These are phyloP conservation scores for Mus spretus DNA, from an alignment of 2,797 vertebrate species.

Conservation along the genomic window DNA sequence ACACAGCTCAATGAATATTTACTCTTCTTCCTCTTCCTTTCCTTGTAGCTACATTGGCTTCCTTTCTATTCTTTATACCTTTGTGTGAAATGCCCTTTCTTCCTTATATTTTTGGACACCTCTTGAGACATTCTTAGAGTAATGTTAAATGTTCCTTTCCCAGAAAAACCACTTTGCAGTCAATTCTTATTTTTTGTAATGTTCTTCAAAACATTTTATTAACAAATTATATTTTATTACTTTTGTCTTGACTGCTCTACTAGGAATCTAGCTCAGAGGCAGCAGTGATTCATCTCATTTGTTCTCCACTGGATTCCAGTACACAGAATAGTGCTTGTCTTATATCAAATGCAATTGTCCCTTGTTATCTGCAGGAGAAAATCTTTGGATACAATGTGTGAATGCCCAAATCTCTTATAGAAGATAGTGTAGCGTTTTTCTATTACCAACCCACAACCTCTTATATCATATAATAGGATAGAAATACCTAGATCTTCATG, in stretches of 20 bases:
- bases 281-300: constrained; percentile 5
- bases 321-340: constrained; percentile 11
- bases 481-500: not conserved
- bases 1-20: not conserved
- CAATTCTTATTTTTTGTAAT: constrained; percentile 38
- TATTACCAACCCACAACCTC: not conserved
- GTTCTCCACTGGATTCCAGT: not conserved
- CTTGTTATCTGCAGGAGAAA: not conserved
- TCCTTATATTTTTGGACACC: not conserved
- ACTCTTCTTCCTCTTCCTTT: not conserved
- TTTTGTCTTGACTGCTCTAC: not conserved
- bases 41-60: not conserved
- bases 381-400: not conserved
- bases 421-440: not conserved
- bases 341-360: not conserved
- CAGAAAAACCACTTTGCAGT: constrained; percentile 2
- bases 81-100: constrained; percentile 30
- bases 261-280: not conserved
- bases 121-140: constrained; percentile 39
- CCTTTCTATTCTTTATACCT: not conserved
- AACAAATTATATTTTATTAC: constrained; percentile 35
- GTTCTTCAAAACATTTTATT: constrained; percentile 43
- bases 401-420: not conserved
- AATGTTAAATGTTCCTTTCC: constrained; percentile 43
- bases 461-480: not conserved